These are phyloP conservation scores for Macaria notata DNA, from an alignment of 2,888 invertebrate species.

Conservation along the genomic window DNA sequence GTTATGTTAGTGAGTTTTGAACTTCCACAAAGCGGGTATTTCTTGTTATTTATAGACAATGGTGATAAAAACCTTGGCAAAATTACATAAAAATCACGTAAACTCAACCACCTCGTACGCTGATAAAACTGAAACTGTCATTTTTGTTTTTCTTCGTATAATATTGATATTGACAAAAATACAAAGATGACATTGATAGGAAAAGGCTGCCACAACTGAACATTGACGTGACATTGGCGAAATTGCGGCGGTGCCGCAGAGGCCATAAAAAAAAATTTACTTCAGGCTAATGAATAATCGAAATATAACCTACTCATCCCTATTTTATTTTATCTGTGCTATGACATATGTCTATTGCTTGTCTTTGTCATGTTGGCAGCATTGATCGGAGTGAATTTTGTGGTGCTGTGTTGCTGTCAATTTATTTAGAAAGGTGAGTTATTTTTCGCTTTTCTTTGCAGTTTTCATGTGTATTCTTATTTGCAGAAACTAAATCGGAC, in stretches of 20 bases:
- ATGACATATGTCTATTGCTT: neutral
- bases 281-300: no score
- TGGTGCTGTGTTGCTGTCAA: constrained; percentile 75
- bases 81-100: constrained; percentile 34
- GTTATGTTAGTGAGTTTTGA: constrained; percentile 35
- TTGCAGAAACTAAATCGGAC: constrained; percentile 17
- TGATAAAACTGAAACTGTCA: constrained; percentile 1
- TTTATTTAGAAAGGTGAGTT: constrained; percentile 72
- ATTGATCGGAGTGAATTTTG: constrained; percentile 61
- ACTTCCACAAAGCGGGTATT: constrained; percentile 43
- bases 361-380: constrained; percentile 41
- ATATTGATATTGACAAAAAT: neutral
- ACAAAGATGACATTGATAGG: neutral
- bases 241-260: no score
- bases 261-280: no score
- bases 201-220: no score
- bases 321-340: no score
- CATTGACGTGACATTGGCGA: no score
- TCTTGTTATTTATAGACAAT: constrained; percentile 35
- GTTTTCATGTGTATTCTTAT: constrained; percentile 24
- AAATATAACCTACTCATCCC: no score
- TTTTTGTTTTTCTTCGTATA: neutral
- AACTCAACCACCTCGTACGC: constrained; percentile 22
- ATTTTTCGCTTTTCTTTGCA: constrained; percentile 46
- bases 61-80: constrained; percentile 41